phyloP scores from a whole-genome alignment of 2,797 vertebrate genomes.

The Melanogrammus aeglefinus region DNA sequence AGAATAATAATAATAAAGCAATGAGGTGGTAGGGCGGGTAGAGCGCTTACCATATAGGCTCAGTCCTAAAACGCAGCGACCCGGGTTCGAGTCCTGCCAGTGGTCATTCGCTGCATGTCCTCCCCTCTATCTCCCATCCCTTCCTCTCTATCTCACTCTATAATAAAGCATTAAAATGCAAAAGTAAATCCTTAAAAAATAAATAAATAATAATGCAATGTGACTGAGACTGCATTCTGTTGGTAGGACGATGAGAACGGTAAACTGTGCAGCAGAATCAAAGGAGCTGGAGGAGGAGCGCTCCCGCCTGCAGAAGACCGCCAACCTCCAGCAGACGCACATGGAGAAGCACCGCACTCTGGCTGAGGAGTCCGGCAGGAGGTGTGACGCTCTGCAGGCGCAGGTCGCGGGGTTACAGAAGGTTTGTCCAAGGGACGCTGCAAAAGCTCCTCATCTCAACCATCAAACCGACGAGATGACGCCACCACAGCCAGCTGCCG shows the following conservation, averaged over 20 bases:
- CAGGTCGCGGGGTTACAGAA: slow-evolving; percentile 79
- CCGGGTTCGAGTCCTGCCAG: too few relatives aligned
- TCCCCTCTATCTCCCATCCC: too few relatives aligned
- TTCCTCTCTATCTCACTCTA: too few relatives aligned
- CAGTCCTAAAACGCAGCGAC: too few relatives aligned
- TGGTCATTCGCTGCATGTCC: too few relatives aligned
- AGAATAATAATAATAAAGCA: background rate
- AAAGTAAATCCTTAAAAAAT: background rate
- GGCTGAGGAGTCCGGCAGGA: slow-evolving; percentile 79
- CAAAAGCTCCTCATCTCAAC: background rate
- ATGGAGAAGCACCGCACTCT: slow-evolving; percentile 83
- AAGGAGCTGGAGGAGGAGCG: slow-evolving; percentile 82
- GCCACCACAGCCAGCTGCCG: background rate
- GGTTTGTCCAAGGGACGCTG: slow-evolving; percentile 63
- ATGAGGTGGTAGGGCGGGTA: too few relatives aligned
- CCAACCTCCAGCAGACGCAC: slow-evolving; percentile 79
- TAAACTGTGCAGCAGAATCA: slow-evolving; percentile 76
- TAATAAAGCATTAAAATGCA: too few relatives aligned
- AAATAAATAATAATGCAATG: background rate
- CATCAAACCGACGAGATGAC: background rate
- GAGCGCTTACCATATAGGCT: too few relatives aligned
- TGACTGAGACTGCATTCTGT: background rate
- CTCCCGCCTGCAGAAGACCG: slow-evolving; percentile 74
- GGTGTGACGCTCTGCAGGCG: slow-evolving; percentile 79
- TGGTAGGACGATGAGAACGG: slow-evolving; percentile 85